These are phyloP conservation scores for Drosophila pectinifera DNA, from an alignment of 1,140 invertebrate genomes.

Conservation along the genomic window DNA sequence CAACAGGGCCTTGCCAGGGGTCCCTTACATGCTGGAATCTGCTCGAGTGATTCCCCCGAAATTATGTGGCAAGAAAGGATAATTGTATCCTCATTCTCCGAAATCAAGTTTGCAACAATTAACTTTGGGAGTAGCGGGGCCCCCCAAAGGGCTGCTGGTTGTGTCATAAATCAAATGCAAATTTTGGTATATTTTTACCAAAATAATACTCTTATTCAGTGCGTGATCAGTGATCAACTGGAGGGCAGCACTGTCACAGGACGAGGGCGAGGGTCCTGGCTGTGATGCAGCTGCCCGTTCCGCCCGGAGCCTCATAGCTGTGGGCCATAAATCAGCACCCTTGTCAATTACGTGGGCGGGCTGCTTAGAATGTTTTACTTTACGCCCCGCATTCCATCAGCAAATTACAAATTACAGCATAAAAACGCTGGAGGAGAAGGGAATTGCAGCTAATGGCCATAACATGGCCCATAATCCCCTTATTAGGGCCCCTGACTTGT, in stretches of 20 bases:
- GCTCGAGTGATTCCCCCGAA: conserved; percentile 26
- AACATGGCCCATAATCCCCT: conserved; percentile 37
- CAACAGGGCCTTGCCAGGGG: conserved; percentile 16
- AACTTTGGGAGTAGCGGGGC: not conserved
- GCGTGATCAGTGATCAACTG: conserved; percentile 7
- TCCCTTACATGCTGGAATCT: not conserved
- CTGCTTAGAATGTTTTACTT: conserved; percentile 16
- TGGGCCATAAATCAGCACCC: conserved; percentile 35
- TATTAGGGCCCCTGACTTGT: conserved; percentile 33
- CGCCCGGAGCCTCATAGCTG: not conserved
- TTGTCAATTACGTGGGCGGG: conserved; percentile 37
- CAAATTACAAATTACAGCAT: conserved; percentile 27
- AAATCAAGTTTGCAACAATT: conserved; percentile 8
- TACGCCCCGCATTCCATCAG: not conserved
- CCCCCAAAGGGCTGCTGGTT: not conserved
- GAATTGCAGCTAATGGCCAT: conserved; percentile 46
- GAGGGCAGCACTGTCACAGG: not conserved
- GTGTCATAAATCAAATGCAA: not conserved
- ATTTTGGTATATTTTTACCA: not conserved
- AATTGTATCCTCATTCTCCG: not conserved
- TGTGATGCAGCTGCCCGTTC: too few relatives aligned
- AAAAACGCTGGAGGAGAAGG: conserved; percentile 11
- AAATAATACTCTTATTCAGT: not conserved
- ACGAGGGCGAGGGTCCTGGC: too few relatives aligned
- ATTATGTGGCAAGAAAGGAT: conserved; percentile 23